phyloP scores from a whole-genome alignment of 2,888 invertebrate species.

The Drosophila rubida region DNA sequence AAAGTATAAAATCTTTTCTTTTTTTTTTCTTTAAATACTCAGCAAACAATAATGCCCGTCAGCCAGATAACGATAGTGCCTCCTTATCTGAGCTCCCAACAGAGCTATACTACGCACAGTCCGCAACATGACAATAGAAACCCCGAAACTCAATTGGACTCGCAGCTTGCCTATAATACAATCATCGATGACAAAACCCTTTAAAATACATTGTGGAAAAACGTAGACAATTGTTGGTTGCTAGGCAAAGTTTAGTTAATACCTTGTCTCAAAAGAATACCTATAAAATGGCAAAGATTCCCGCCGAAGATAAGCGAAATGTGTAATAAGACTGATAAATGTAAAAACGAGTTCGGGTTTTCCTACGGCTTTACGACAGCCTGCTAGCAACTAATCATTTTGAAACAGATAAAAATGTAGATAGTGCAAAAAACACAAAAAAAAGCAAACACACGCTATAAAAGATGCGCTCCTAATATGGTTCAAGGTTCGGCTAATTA shows the following conservation, averaged over 20 bases:
- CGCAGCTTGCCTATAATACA: constrained; percentile 8
- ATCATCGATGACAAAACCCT: constrained; percentile 38
- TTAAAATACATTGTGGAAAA: background rate
- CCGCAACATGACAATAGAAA: constrained; percentile 40
- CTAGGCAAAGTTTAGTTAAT: background rate
- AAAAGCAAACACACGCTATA: background rate
- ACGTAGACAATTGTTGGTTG: background rate
- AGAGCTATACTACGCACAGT: constrained; percentile 30
- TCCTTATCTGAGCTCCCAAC: constrained; percentile 58
- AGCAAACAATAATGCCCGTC: constrained; percentile 67
- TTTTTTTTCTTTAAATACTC: constrained; percentile 53
- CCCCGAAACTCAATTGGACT: background rate
- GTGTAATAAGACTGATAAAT: constrained; percentile 37
- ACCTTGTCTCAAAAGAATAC: background rate
- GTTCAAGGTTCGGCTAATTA: constrained; percentile 52
- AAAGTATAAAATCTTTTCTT: constrained; percentile 1
- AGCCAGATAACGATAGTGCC: constrained; percentile 66
- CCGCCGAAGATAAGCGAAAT: constrained; percentile 34
- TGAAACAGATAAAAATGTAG: constrained; percentile 24
- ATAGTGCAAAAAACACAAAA: constrained; percentile 12
- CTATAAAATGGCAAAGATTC: constrained; percentile 11
- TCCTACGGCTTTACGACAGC: background rate
- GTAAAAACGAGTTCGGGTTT: constrained; percentile 11
- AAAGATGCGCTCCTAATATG: constrained; percentile 33
- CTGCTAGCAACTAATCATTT: constrained; percentile 15